Evolutionary conservation across 2,113 vertebrate species (phyloP), one percentile per base, ranked within the genome.

Genomic region (Elachura formosa): DNA sequence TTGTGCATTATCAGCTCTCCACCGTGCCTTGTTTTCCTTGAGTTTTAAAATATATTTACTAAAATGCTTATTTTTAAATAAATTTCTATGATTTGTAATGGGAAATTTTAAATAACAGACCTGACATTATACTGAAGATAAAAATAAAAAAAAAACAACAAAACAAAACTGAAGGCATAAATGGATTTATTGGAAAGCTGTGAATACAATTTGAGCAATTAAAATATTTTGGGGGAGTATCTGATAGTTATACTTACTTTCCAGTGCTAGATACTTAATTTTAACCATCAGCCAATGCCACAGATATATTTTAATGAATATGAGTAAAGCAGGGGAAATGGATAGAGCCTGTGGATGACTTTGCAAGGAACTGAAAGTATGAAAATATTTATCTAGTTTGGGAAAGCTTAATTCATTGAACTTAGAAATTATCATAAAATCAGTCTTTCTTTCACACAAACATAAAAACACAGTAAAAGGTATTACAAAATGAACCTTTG

Each of bases 301-400:
- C 9, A 49, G 34, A 36, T 40, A 51, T 41, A 29, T 38, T 81
- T 76, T n/a, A 48, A n/a, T 1, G 0, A 48, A n/a, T 1, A 0
- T 93, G 23, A 71, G 11, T 59, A 20, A 54, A 54, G 4, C 10
- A 71, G 14, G 6, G 2, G 5, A 59, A 85, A 48, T 24, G 1
- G 4, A 6, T 59, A 48, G 26, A 63, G 14, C 2, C 23, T 58
- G 14, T 43, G 19, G 26, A 52, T 80, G 31, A 48, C 23, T 67
- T 55, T 45, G 6, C 4, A 48, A 69, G 74, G 31, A 74, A 38
- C 17, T 25, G 12, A 33, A 55, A 66, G 4, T 23, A 28, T 14
- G 24, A 34, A 64, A 75, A 61, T 17, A 49, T 43, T 69, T 34
- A 3, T 20, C 5, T 19, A 17, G 11, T 28, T 88, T 71, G 40